Evolutionary conservation across 2,888 invertebrate species (phyloP), one percentile per base, ranked within the genome.

Genomic region (Cyaniris semiargus): DNA sequence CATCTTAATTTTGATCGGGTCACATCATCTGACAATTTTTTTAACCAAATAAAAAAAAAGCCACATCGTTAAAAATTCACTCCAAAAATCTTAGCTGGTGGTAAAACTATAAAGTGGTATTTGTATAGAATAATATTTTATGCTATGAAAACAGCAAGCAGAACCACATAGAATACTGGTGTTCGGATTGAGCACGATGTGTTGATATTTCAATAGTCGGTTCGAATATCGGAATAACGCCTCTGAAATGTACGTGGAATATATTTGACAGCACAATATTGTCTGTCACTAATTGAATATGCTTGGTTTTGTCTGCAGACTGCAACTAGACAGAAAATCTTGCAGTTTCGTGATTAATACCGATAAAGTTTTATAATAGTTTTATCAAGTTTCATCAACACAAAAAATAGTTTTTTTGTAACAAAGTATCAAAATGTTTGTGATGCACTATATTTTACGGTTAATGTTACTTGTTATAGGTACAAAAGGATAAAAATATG

Each of bases 231-330:
- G 27, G 27, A 27, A 23, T 66, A 66, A 66, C 66, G 66, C 66
- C 27, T 15, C 18, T 15, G 27, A 27, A 31, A 66, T 66, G 66
- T 66, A 27, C 66, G 66, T 66, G 60, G 60, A 23, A 60, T 60
- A 60, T 23, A 60, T 60, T 60, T 60, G 60, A 60, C 60, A 60
- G 60, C 23, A 60, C 60, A 23, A 60, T 60, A 60, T 58, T 60
- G 60, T 60, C 4, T 60, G 13, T 23, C 13, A 13, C 18, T 18
- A 18, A 18, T 53, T 53, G 60, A 21, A 58, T 60, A 60, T 13
- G 23, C 60, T 60, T 21, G n/a, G 10, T n/a, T 21, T 60, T 23
- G 60, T 23, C 60, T 60, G 18, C 18, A 15, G 23, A 21, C 60
- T 60, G 18, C 1, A 53, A 53, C 53, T 18, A 53, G 53, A 53